Conservation (phyloP, 2,888 invertebrate species). For the Sympetrum striolatum region DNA sequence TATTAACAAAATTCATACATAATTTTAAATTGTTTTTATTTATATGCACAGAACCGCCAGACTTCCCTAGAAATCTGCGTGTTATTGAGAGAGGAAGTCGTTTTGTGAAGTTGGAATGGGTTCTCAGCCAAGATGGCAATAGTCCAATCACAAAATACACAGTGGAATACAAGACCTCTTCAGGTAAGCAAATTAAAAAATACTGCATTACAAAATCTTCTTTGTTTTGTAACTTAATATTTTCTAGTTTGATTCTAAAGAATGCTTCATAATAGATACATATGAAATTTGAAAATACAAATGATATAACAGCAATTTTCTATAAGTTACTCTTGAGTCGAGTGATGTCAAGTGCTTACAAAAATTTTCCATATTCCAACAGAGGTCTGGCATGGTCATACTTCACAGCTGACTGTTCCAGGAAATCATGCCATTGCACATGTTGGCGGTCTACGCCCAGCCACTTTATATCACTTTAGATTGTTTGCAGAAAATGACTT, state of each 20-base stretch:
- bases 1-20: too few species aligned
- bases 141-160: conserved; percentile 57
- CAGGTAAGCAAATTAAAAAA: conserved; percentile 50
- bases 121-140: conserved; percentile 56
- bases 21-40: too few species aligned
- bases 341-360: too few species aligned
- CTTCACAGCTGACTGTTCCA: conserved; percentile 54
- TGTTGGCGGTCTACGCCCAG: conserved; percentile 57
- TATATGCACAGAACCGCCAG: conserved; percentile 57
- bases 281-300: too few species aligned
- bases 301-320: too few species aligned
- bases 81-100: conserved; percentile 55
- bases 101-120: conserved; percentile 58
- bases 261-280: not conserved
- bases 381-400: conserved; percentile 51
- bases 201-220: not conserved
- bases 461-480: conserved; percentile 58
- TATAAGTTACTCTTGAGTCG: too few species aligned
- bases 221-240: too few species aligned
- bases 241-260: not conserved
- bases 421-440: conserved; percentile 54
- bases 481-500: conserved; percentile 60
- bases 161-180: conserved; percentile 57
- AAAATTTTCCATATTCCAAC: too few species aligned
- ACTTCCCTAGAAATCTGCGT: conserved; percentile 57